Percentiles rank a stretch among this genome's conserved stretches.
Conservation (phyloP, 2,888 invertebrate species). For the Xestobium rufovillosum region DNA sequence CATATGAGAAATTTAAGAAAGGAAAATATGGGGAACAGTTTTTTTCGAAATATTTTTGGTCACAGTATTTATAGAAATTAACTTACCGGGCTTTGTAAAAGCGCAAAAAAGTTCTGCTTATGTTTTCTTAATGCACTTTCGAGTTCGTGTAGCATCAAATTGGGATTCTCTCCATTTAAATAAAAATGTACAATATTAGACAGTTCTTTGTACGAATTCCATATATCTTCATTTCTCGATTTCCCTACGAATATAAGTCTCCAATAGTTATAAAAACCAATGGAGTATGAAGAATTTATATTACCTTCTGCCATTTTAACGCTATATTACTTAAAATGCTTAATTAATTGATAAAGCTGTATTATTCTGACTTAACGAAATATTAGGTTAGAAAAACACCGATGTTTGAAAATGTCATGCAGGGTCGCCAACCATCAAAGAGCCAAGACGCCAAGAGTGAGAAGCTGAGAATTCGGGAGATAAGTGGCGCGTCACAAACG, state of each 20-base stretch:
- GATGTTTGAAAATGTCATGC: no score
- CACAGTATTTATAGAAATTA: conserved; percentile 3
- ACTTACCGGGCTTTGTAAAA: conserved; percentile 81
- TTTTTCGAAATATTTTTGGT: conserved; percentile 13
- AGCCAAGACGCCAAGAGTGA: no score
- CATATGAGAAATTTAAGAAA: conserved; percentile 1
- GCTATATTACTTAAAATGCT: no score
- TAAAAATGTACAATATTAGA: conserved; percentile 62
- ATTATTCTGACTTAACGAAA: no score
- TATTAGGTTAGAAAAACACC: no score
- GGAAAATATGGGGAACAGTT: background rate
- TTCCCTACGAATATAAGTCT: conserved; percentile 16
- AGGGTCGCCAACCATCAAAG: no score
- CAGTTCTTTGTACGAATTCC: conserved; percentile 78
- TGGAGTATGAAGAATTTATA: background rate
- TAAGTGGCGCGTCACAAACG: no score
- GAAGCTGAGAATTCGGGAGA: no score
- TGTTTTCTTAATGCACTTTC: conserved; percentile 71
- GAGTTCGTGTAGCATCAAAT: conserved; percentile 57
- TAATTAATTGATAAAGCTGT: no score
- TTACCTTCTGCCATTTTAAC: conserved; percentile 1
- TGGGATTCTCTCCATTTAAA: conserved; percentile 51
- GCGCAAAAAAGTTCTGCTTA: conserved; percentile 77
- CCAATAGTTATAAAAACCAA: conserved; percentile 7
- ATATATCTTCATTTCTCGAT: conserved; percentile 61